Evolutionary conservation across 2,888 invertebrate genomes (phyloP), one percentile per base, ranked within the genome.

Genomic region (Macroteleia sp.): DNA sequence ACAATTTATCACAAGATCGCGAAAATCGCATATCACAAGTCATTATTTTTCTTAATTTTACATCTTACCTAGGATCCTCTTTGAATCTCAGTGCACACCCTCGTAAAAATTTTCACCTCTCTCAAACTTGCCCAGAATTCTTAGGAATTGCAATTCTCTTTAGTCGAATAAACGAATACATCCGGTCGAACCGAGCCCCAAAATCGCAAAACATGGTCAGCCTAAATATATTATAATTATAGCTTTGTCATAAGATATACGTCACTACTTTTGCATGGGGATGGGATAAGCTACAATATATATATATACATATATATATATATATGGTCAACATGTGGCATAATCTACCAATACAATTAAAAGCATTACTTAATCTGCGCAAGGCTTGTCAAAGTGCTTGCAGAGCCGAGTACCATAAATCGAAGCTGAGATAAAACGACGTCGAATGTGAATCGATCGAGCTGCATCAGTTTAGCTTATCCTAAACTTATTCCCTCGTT

Each of bases 1-100:
- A 36, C 64, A 75, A 57, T 69, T 64, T 69, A 69, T 69, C 69
- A 69, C 76, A 76, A 70, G 28, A 64, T 70, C 69, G 75, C 67
- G 62, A 22, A 39, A 17, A 42, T 41, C 75, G 75, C 69, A 42
- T 69, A 76, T 69, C 69, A 76, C 76, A 69, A 69, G 12, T 50
- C 64, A 52, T 48, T 34, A 6, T 57, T 14, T 48, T 48, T 39
- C 50, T 57, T 73, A 64, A 66, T 73, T 73, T 64, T 66, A 73
- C 5, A 64, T 57, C 57, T 57, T 73, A 73, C 28, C 50, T 73
- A 73, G 73, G 64, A 73, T 73, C 42, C 64, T 17, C 8, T 39
- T 46, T 12, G 16, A 56, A 64, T 48, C 22, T 62, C 54, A 61
- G 30, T 46, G 6, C 48, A 48, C 30, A 48, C 9, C 17, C 42